Evolutionary conservation across 2,113 vertebrate genomes (phyloP).

Genomic region (Macheiramphus alcinus): DNA sequence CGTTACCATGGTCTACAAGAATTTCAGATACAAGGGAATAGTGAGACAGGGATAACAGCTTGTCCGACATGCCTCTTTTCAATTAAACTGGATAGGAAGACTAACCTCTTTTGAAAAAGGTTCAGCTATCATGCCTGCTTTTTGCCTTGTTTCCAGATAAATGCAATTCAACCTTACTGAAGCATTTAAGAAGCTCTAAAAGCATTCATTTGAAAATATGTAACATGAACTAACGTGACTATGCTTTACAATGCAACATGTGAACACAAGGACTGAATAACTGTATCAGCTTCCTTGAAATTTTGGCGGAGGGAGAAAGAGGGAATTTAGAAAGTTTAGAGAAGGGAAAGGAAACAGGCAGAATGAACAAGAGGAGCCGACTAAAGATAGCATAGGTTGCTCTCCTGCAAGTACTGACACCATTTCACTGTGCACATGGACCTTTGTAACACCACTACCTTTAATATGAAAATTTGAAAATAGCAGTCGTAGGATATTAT

Average conservation of each 20-base stretch:
- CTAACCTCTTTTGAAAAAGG: neutral
- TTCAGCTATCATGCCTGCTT: neutral
- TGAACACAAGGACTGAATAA: neutral
- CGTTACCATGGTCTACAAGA: neutral
- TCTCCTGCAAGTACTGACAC: neutral
- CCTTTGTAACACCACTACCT: neutral
- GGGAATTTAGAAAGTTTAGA: neutral
- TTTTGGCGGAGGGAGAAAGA: neutral
- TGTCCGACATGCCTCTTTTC: neutral
- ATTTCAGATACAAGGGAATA: neutral
- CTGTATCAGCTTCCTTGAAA: neutral
- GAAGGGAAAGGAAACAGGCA: neutral
- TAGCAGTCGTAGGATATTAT: neutral
- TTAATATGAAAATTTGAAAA: neutral
- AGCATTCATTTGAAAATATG: neutral
- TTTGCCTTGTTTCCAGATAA: neutral
- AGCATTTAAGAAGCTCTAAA: neutral
- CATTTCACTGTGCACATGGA: neutral
- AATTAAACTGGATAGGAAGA: neutral
- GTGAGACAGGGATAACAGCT: neutral
- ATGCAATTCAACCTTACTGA: neutral
- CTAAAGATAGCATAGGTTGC: neutral
- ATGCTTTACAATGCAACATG: neutral
- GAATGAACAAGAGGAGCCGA: neutral
- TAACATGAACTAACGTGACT: neutral